Base-by-base conservation (phyloP, 2,113 vertebrate species). In the Hemicordylus capensis region DNA sequence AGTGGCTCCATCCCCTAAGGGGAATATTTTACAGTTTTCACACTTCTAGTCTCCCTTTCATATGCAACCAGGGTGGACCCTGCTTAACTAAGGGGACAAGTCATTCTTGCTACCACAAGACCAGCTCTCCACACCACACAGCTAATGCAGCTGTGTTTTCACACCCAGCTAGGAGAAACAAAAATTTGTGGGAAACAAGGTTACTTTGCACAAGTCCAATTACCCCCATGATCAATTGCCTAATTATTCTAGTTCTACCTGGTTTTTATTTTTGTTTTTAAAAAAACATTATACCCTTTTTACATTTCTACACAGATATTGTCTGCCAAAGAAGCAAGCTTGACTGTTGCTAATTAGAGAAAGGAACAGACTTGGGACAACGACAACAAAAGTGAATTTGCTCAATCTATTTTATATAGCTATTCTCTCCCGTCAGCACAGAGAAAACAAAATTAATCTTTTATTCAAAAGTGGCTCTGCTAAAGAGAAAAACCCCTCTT, bases 281-380 rank as follows among this genome's bases (percentile, higher is more conserved):
- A 91, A 84, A 82, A 44, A 28, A 39, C 91, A 85, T 74, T 90
- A 91, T 87, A 89, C 88, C 81, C 83, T 85, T 78, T 85, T 66
- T 80, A 75, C 75, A 85, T 86, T 89, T 85, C 81, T 88, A 91
- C 92, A 92, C 84, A 94, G 90, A 89, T 84, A 89, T 59, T 88
- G 80, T 94, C 91, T 92, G 83, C 59, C 85, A 85, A 93, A 93
- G 86, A 94, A 94, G 86, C 90, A 84, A 6, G 0, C 92, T 90
- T 92, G 90, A 92, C 89, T 94, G n/a, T 92, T 93, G 87, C 85
- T 95, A 93, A 94, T 94, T 94, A 94, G 90, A 0, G 8, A 90
- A 84, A 78, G 11, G 88, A 85, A 88, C 89, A 89, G 85, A 93
- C 85, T 88, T 89, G 85, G 86, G 89, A 92, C 90, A 88, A 80